These are phyloP conservation scores for Tachysurus fulvidraco DNA, from an alignment of 2,113 vertebrate genomes.

Conservation along the genomic window DNA sequence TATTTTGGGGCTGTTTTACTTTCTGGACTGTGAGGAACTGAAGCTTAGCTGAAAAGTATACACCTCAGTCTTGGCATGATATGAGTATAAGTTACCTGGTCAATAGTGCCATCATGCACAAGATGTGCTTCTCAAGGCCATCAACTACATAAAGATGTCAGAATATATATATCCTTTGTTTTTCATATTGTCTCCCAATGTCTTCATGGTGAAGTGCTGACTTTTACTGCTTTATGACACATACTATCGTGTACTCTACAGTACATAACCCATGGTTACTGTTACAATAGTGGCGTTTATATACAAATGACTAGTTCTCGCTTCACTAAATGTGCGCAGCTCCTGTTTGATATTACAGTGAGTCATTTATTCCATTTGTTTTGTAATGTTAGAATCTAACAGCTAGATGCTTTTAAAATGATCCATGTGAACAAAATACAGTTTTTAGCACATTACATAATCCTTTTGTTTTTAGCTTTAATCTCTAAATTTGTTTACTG, in stretches of 20 bases:
- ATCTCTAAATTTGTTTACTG: constrained; percentile 39
- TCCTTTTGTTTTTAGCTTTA: constrained; percentile 44
- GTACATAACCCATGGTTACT: neutral
- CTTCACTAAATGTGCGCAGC: neutral
- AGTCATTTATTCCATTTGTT: neutral
- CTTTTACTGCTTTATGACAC: neutral
- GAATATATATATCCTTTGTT: no score
- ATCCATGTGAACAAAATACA: neutral
- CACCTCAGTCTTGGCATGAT: neutral
- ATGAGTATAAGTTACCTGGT: neutral
- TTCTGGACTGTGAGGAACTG: neutral
- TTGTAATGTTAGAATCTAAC: neutral
- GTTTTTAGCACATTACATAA: constrained; percentile 4
- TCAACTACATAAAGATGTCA: neutral
- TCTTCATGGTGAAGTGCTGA: neutral
- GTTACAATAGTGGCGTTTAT: neutral
- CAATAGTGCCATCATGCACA: neutral
- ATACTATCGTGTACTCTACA: neutral
- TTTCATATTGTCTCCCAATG: neutral
- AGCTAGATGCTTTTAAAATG: neutral
- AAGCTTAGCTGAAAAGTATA: neutral
- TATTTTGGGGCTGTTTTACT: neutral
- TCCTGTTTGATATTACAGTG: neutral
- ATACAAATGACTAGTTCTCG: neutral
- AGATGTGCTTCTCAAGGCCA: no score